phyloP scores from a whole-genome alignment of 2,888 invertebrate genomes.

The Myathropa florea region DNA sequence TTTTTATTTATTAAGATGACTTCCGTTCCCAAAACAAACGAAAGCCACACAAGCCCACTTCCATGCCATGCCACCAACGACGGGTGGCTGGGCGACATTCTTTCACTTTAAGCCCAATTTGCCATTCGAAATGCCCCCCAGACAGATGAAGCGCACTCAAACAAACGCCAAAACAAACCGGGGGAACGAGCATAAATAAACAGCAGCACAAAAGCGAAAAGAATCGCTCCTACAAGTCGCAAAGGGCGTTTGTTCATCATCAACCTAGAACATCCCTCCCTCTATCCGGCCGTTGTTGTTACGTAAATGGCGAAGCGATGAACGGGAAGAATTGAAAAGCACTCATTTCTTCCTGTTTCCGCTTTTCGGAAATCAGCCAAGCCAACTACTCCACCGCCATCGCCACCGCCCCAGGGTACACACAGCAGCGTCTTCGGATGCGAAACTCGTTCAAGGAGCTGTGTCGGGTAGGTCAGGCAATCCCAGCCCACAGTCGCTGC shows the following conservation, averaged over 20 bases:
- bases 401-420: not conserved
- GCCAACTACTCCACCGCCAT: not conserved
- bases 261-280: not conserved
- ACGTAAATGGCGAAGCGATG: constrained; percentile 66
- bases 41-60: not conserved
- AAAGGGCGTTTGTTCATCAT: constrained; percentile 26
- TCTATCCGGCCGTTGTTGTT: constrained; percentile 3
- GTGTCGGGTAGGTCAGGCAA: constrained; percentile 50
- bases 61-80: not conserved
- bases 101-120: not conserved
- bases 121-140: not conserved
- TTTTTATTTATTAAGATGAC: constrained; percentile 45
- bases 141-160: not conserved
- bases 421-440: not conserved
- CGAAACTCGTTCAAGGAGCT: constrained; percentile 34
- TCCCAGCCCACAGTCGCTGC: not conserved
- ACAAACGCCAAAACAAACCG: too few species aligned
- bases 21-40: constrained; percentile 35
- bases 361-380: constrained; percentile 31
- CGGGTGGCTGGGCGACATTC: too few species aligned
- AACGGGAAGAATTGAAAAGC: constrained; percentile 68
- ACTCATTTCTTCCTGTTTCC: constrained; percentile 69
- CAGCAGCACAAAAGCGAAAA: not conserved
- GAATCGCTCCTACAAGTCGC: constrained; percentile 1
- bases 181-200: not conserved